phyloP scores from a whole-genome alignment of 2,888 invertebrate genomes.

The Cancer borealis region DNA sequence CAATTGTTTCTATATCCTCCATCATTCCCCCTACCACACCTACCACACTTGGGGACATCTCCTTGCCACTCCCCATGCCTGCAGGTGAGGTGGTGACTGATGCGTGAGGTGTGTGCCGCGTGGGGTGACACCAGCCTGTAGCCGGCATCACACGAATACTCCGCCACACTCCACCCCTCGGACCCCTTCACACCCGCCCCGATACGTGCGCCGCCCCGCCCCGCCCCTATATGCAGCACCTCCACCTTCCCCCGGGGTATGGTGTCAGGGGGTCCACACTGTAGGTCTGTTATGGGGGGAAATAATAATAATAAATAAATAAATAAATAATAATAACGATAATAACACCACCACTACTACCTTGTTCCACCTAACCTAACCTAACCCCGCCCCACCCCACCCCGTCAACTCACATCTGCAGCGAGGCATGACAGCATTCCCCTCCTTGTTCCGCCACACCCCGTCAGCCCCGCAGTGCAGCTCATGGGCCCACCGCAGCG shows the following conservation, averaged over 20 bases:
- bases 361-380: too few relatives aligned
- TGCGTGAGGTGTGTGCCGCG: constrained; percentile 14
- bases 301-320: too few relatives aligned
- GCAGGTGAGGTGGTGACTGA: constrained; percentile 19
- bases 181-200: neutral
- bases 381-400: neutral
- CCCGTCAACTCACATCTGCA: neutral
- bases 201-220: neutral
- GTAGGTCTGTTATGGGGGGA: neutral
- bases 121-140: constrained; percentile 63
- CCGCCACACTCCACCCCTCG: constrained; percentile 46
- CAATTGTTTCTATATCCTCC: neutral
- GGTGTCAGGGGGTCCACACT: constrained; percentile 22
- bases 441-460: neutral
- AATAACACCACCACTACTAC: neutral
- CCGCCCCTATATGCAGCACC: neutral
- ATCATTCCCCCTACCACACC: neutral
- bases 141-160: constrained; percentile 66
- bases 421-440: neutral
- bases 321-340: too few relatives aligned
- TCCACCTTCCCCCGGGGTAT: constrained; percentile 36
- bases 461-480: neutral
- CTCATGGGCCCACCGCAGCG: neutral
- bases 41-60: constrained; percentile 69
- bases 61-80: constrained; percentile 63